Evolutionary conservation across 92 coral and sea anemone genomes (phyloP), one percentile per base, ranked within the genome.

Genomic region (Umimayanthus chanpuru): DNA sequence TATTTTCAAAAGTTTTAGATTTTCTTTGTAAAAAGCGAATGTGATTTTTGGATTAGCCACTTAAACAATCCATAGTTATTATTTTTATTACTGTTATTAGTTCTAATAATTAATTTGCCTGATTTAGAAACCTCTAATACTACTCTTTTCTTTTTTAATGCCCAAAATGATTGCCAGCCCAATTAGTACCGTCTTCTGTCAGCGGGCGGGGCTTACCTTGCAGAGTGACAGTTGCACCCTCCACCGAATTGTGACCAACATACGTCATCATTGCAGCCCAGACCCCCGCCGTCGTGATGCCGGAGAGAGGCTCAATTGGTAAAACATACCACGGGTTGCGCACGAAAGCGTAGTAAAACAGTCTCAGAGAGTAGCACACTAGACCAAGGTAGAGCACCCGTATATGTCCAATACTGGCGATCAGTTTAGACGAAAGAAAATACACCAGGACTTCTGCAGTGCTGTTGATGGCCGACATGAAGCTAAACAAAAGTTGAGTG

Each of bases 201-300:
- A 6, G 43, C 10, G 25, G 18, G 41, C 25, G 58, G 61, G 38
- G 11, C 70, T 76, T 86, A 95, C 98, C 98, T 88, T 95, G 98
- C 79, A 95, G 86, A 23, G 96, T 95, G 43, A 95, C 94, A 29
- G 93, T 79, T 5, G 94, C 96, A 12, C 98, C 98, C 73, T 93
- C 93, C 4, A 95, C 74, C 26, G 98, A 93, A 85, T 93, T 93
- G 41, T 92, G 91, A 65, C 98, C 98, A 40, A 93, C 98, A 61
- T 92, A 95, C 10, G 98, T 93, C 96, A 95, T 95, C 89, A 95
- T 90, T 77, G 98, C 95, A 9, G 98, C 98, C 98, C 98, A 95
- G 39, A 95, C 98, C 12, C 89, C 98, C 26, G 98, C 98, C 32
- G 98, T 95, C 39, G 98, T 95, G 39, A 95, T 90, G 23, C 98